Evolutionary conservation across 2,888 invertebrate species (phyloP).

Genomic region (Lycaena phlaeas): DNA sequence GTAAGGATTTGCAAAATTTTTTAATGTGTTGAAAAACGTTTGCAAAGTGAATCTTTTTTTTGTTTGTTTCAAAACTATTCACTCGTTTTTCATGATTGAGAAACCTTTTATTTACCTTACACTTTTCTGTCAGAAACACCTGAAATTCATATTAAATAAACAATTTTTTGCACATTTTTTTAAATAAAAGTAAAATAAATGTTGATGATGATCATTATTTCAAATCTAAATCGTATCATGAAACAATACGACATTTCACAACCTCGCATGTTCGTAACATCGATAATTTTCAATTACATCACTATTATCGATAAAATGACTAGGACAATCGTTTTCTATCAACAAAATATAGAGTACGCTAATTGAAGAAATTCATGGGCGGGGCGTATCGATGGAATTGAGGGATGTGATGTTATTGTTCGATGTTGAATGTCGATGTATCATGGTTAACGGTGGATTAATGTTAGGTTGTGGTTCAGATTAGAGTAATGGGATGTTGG

Average conservation of each 20-base stretch:
- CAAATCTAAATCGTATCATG: too few relatives aligned
- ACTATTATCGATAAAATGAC: not conserved
- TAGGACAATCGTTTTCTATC: constrained; percentile 6
- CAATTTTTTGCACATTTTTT: too few relatives aligned
- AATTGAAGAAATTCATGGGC: constrained; percentile 21
- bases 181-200: too few relatives aligned
- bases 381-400: constrained; percentile 8
- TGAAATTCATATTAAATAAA: too few relatives aligned
- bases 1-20: too few relatives aligned
- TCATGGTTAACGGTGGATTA: not conserved
- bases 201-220: too few relatives aligned
- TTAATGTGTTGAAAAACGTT: too few relatives aligned
- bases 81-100: too few relatives aligned
- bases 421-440: not conserved
- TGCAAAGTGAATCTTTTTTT: too few relatives aligned
- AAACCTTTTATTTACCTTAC: too few relatives aligned
- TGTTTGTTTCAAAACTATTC: too few relatives aligned
- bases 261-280: not conserved
- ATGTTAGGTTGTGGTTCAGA: not conserved
- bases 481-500: not conserved
- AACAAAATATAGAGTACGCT: constrained; percentile 20
- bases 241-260: not conserved
- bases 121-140: too few relatives aligned
- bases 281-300: constrained; percentile 2
- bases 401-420: not conserved